Conservation (phyloP, 1,140 invertebrate species). For the Melipona quadrifasciata region DNA sequence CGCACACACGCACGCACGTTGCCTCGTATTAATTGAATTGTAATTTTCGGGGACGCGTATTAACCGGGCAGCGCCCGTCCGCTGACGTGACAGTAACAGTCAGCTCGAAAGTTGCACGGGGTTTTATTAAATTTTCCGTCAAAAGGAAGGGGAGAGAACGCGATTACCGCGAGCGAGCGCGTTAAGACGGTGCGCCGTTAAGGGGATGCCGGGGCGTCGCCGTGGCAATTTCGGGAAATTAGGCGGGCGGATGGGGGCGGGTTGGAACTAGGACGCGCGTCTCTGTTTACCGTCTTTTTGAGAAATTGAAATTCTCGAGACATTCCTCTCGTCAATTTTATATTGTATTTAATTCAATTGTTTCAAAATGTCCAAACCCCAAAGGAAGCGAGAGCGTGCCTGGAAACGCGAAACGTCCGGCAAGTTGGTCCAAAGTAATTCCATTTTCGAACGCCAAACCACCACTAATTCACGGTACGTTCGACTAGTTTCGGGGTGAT, state of each 20-base stretch:
- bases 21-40: conserved; percentile 39
- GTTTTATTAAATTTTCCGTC: conserved; percentile 24
- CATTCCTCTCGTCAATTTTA: too few species aligned
- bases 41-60: conserved; percentile 29
- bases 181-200: conserved; percentile 1
- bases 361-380: too few species aligned
- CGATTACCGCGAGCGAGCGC: not conserved
- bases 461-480: too few species aligned
- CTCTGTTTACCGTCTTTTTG: not conserved
- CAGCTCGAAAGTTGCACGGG: not conserved
- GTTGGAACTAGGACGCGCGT: not conserved
- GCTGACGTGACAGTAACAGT: not conserved
- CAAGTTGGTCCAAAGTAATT: too few species aligned
- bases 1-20: not conserved
- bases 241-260: not conserved
- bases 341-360: too few species aligned
- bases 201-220: not conserved
- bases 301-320: too few species aligned
- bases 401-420: too few species aligned
- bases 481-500: not conserved
- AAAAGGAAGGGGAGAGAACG: not conserved
- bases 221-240: not conserved
- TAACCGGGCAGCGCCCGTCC: conserved; percentile 1
- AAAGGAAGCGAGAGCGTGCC: too few species aligned
- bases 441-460: too few species aligned